Evolutionary conservation across 2,113 vertebrate species (phyloP).

Genomic region (Xyliphius kryptos): DNA sequence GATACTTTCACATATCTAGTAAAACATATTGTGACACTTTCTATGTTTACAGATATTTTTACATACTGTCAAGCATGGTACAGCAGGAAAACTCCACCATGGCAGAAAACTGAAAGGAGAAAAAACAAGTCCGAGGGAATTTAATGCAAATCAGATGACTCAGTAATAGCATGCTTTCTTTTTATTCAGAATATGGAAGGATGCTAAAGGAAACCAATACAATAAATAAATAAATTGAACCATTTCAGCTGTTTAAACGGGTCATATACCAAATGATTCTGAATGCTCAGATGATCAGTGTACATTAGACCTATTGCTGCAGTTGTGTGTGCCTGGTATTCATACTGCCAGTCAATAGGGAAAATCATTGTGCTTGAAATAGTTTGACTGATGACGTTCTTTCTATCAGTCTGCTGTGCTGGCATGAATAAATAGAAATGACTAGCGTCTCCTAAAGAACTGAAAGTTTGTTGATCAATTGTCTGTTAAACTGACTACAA

Average conservation of each 20-base stretch:
- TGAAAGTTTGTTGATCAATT: background rate
- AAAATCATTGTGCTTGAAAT: background rate
- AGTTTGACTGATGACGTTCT: too few species aligned
- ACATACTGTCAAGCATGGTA: background rate
- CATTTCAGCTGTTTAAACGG: background rate
- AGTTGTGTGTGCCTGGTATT: background rate
- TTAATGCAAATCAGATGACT: background rate
- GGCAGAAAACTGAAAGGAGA: background rate
- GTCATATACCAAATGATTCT: constrained; percentile 1
- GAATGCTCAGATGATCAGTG: background rate
- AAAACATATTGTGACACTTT: too few species aligned
- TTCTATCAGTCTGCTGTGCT: background rate
- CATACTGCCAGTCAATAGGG: background rate
- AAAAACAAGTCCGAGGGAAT: constrained; percentile 9
- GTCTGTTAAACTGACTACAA: background rate
- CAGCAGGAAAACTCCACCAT: background rate
- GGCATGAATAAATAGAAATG: background rate
- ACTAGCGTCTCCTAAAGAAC: background rate
- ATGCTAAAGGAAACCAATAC: too few species aligned
- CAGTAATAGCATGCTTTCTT: background rate
- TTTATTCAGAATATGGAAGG: background rate
- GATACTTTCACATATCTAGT: background rate
- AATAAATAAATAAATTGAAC: background rate
- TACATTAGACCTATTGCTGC: background rate
- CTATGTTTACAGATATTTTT: background rate